Evolutionary conservation across 2,888 invertebrate species (phyloP).

Genomic region (Gibbula magus): DNA sequence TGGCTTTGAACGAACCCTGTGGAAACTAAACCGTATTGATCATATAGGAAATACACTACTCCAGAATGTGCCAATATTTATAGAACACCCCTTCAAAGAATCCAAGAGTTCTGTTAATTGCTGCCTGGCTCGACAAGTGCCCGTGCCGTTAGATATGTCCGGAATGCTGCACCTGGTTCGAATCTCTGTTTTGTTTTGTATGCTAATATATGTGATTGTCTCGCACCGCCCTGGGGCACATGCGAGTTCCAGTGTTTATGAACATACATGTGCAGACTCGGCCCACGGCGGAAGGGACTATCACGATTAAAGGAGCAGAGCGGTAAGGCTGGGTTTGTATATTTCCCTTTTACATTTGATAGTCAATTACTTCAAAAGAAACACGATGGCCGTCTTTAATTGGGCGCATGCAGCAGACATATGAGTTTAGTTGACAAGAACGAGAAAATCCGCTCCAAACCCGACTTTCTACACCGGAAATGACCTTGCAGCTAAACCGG

Average conservation of each 20-base stretch:
- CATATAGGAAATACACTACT: no score
- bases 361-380: slow-evolving; percentile 25
- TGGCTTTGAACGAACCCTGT: no score
- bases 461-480: not conserved
- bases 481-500: not conserved
- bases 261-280: not conserved
- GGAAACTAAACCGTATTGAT: no score
- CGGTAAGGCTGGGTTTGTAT: not conserved
- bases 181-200: slow-evolving; percentile 22
- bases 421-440: not conserved
- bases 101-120: no score
- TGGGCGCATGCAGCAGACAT: slow-evolving; percentile 6
- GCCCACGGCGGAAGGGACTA: not conserved
- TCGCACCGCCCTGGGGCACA: not conserved
- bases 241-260: slow-evolving; percentile 2
- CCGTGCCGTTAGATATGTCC: not conserved
- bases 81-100: no score
- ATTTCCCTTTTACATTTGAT: slow-evolving; percentile 23
- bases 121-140: no score
- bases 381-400: not conserved
- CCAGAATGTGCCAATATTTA: no score
- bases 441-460: not conserved
- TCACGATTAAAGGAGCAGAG: not conserved
- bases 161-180: slow-evolving; percentile 16
- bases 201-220: slow-evolving; percentile 17